Evolutionary conservation across 2,113 vertebrate genomes (phyloP).

Genomic region (Oxygymnocypris stewartii): DNA sequence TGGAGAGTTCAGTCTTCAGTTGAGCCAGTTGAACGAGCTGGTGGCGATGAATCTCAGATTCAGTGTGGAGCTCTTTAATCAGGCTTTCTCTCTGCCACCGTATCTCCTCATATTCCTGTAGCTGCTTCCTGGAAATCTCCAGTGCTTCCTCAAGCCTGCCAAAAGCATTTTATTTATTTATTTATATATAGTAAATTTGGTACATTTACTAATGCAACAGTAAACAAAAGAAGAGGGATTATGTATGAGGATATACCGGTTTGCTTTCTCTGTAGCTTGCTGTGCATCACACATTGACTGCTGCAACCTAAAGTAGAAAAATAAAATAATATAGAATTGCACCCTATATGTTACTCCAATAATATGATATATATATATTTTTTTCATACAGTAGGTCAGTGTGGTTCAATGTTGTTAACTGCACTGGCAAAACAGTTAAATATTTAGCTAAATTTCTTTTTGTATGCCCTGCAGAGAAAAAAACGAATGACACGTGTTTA

Average conservation of each 20-base stretch:
- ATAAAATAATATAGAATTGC: neutral
- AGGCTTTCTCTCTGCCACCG: conserved; percentile 63
- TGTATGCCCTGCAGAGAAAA: too few relatives aligned
- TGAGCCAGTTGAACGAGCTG: conserved; percentile 71
- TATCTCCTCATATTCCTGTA: conserved; percentile 54
- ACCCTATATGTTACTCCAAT: neutral
- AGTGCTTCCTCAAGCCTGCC: conserved; percentile 66
- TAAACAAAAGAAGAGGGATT: neutral
- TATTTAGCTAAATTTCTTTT: too few relatives aligned
- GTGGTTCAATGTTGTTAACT: too few relatives aligned
- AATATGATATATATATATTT: too few relatives aligned
- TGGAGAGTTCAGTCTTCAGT: conserved; percentile 69
- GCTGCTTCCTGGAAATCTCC: conserved; percentile 58
- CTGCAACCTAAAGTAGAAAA: conserved; percentile 66
- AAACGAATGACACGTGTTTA: too few relatives aligned
- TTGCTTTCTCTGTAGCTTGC: conserved; percentile 60
- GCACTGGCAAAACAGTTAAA: too few relatives aligned
- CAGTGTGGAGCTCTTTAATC: conserved; percentile 60
- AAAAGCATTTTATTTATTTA: too few relatives aligned
- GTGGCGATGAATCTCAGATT: conserved; percentile 64
- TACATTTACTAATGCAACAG: neutral
- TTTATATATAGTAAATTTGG: too few relatives aligned
- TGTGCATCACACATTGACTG: conserved; percentile 68
- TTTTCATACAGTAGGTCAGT: too few relatives aligned
- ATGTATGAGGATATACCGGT: conserved; percentile 60